These are phyloP conservation scores for Phylloscopus trochilus DNA, from an alignment of 2,113 vertebrate genomes.

Conservation along the genomic window DNA sequence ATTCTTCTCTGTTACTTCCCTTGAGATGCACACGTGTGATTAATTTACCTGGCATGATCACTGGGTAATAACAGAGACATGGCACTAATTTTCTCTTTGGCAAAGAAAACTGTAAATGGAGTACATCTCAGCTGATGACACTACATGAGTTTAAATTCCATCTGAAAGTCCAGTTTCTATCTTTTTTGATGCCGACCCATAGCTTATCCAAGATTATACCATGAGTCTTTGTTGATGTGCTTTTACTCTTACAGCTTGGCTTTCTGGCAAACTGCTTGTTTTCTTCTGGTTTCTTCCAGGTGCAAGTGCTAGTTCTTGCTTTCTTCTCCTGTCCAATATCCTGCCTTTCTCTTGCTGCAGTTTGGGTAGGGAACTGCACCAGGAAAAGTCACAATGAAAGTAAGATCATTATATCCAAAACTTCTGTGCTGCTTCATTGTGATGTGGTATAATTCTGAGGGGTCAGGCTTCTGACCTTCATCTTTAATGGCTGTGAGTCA, in stretches of 20 bases:
- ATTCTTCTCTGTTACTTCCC: background rate
- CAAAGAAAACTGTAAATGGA: background rate
- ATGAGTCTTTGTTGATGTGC: background rate
- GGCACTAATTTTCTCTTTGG: background rate
- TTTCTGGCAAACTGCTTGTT: slow-evolving; percentile 50
- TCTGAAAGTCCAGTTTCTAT: background rate
- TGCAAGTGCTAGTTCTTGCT: slow-evolving; percentile 61
- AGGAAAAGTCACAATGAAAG: slow-evolving; percentile 45
- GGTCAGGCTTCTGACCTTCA: background rate
- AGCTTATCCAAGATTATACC: background rate
- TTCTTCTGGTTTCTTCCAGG: slow-evolving; percentile 74
- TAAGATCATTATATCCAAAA: slow-evolving; percentile 42
- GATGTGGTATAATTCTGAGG: background rate
- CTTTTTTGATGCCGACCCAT: background rate
- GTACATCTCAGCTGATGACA: background rate
- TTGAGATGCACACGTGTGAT: background rate
- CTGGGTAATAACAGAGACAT: background rate
- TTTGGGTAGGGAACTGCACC: slow-evolving; percentile 57
- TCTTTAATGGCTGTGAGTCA: background rate
- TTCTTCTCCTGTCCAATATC: slow-evolving; percentile 54
- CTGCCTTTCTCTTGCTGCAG: slow-evolving; percentile 49
- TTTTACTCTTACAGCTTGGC: background rate
- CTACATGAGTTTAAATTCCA: background rate
- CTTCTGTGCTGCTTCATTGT: background rate
- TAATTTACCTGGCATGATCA: background rate